Base-by-base conservation (phyloP, 2,113 vertebrate species). In the Oryctolagus cuniculus region DNA sequence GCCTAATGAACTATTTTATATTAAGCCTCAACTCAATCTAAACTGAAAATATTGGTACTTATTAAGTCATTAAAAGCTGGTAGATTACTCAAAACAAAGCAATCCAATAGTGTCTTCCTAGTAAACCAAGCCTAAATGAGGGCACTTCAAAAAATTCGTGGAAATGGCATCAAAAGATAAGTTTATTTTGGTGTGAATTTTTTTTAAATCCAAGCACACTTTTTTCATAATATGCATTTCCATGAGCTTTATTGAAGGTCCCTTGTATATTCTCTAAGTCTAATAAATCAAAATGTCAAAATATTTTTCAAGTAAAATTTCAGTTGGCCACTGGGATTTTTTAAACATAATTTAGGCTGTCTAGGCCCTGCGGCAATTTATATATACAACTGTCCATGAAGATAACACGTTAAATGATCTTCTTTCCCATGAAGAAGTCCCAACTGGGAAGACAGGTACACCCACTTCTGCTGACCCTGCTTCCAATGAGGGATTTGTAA, bases 401-500 rank as follows among this genome's bases (percentile, higher is more conserved):
- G 74, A 96, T 82, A 90, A 80, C 78, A 36, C 83, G 83, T 67
- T 90, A 92, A 93, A 79, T 85, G 89, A 91, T 87, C 77, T 63
- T 96, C 21, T 89, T 92, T 93, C 72, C 79, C 27, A 83, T 24
- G 73, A 96, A 55, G 58, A 93, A 85, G 86, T 13, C 38, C 67
- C 94, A 95, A 95, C 92, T 94, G 89, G 64, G 66, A 95, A 96
- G 93, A 97, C 94, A 97, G 92, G 86, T 95, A 80, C 83, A 80
- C 73, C 55, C 95, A 87, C 73, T 95, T 84, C 80, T 95, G 73
- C 61, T 87, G 69, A 91, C 49, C 74, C 51, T 58, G 58, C 31
- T 93, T 63, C 89, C 91, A 91, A 22, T 5, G 34, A 92, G 19
- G 38, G 67, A 94, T 84, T 61, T 74, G 19, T 49, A 94, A 11